Percentiles rank a stretch among this genome's conserved stretches.
These are phyloP conservation scores for Macquaria australasica DNA, from an alignment of 2,113 vertebrate species.

Conservation along the genomic window DNA sequence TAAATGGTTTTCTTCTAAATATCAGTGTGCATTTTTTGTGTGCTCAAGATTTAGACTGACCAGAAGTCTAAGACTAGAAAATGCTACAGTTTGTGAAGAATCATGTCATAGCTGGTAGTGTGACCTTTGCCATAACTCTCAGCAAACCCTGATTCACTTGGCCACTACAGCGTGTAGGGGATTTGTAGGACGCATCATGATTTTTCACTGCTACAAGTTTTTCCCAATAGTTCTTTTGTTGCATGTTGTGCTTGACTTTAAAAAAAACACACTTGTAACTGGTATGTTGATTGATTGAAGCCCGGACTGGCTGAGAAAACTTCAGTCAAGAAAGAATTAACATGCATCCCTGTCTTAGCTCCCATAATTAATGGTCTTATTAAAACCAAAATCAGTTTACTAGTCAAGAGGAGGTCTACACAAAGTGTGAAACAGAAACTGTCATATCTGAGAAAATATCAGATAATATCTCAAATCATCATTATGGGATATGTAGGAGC, in stretches of 20 bases:
- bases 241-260: not conserved
- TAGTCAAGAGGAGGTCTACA: not conserved
- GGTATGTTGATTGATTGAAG: not conserved
- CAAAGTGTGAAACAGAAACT: not conserved
- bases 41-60: not conserved
- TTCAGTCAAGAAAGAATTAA: not conserved
- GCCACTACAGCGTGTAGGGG: not conserved
- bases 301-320: not conserved
- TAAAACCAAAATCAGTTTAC: not conserved
- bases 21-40: not conserved
- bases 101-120: not conserved
- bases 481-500: not conserved
- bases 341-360: not conserved
- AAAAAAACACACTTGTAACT: not conserved
- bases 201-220: not conserved
- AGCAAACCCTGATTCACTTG: not conserved
- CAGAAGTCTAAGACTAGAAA: too few species aligned
- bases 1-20: conserved; percentile 54
- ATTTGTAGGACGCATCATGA: not conserved
- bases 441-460: too few species aligned
- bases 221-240: not conserved
- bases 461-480: too few species aligned
- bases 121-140: not conserved
- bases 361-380: not conserved
- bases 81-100: not conserved